Evolutionary conservation across 2,797 vertebrate genomes (phyloP).

Genomic region (Diplodus sargus): DNA sequence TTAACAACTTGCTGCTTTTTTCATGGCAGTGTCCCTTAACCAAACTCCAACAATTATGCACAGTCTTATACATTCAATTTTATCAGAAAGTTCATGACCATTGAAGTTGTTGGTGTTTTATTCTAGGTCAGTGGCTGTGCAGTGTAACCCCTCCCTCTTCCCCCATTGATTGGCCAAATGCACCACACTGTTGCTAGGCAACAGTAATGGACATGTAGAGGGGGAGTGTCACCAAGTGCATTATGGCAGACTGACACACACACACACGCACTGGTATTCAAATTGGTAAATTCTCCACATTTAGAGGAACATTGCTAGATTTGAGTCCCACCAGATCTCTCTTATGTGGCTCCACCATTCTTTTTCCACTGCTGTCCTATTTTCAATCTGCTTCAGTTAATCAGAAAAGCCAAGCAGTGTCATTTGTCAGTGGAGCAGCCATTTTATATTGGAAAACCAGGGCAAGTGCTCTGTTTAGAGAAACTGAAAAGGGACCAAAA

Average conservation of each 20-base stretch:
- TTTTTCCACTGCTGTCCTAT: not conserved
- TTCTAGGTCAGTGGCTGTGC: not conserved
- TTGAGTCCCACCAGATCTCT: not conserved
- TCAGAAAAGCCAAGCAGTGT: slow-evolving; percentile 6
- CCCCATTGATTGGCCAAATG: not conserved
- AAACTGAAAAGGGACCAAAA: slow-evolving; percentile 41
- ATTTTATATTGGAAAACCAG: slow-evolving; percentile 50
- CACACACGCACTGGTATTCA: not conserved
- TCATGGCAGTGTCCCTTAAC: not conserved
- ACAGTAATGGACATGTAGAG: not conserved
- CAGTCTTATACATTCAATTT: not conserved
- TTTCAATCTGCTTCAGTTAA: slow-evolving; percentile 11
- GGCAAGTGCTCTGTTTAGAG: slow-evolving; percentile 24
- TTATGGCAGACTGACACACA: not conserved
- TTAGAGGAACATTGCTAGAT: not conserved
- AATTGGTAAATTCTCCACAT: not conserved
- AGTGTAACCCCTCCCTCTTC: not conserved
- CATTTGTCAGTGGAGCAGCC: slow-evolving; percentile 28
- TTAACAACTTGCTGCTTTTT: not conserved
- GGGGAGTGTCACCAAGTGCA: not conserved
- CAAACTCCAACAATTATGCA: not conserved
- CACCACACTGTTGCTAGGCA: slow-evolving; percentile 1
- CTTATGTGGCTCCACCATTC: not conserved
- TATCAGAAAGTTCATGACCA: not conserved
- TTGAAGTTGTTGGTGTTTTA: not conserved